Percentiles rank a stretch among this genome's conserved stretches.
These are phyloP conservation scores for Cataglyphis altisquamis DNA, from an alignment of 2,888 invertebrate genomes.

Conservation along the genomic window DNA sequence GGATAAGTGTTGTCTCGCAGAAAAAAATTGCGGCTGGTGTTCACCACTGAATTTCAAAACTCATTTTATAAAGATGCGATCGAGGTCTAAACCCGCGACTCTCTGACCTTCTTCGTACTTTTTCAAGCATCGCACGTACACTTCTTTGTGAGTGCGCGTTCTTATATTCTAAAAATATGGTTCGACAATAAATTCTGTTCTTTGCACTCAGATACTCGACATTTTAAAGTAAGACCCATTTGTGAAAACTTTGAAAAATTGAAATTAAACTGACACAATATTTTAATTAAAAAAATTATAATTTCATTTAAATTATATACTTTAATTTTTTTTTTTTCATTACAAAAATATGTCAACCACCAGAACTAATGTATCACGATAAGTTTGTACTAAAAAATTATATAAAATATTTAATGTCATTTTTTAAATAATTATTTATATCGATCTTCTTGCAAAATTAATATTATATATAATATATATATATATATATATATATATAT, in stretches of 20 bases:
- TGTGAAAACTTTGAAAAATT: background rate
- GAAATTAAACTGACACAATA: background rate
- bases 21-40: slow-evolving; percentile 31
- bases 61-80: slow-evolving; percentile 60
- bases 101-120: slow-evolving; percentile 22
- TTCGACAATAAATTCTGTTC: background rate
- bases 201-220: too few relatives aligned
- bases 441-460: background rate
- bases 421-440: background rate
- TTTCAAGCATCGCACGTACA: slow-evolving; percentile 10
- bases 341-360: background rate
- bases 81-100: slow-evolving; percentile 59
- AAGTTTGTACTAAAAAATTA: background rate
- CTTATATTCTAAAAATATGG: slow-evolving; percentile 23
- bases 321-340: background rate
- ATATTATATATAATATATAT: background rate
- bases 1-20: slow-evolving; percentile 54
- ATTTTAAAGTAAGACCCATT: background rate
- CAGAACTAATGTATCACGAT: background rate
- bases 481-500: too few relatives aligned
- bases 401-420: background rate
- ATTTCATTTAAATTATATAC: background rate
- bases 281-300: background rate
- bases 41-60: slow-evolving; percentile 57
- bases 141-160: background rate